Evolutionary conservation across 2,113 vertebrate species (phyloP), one percentile per base, ranked within the genome.

Genomic region (Tauraco erythrolophus): DNA sequence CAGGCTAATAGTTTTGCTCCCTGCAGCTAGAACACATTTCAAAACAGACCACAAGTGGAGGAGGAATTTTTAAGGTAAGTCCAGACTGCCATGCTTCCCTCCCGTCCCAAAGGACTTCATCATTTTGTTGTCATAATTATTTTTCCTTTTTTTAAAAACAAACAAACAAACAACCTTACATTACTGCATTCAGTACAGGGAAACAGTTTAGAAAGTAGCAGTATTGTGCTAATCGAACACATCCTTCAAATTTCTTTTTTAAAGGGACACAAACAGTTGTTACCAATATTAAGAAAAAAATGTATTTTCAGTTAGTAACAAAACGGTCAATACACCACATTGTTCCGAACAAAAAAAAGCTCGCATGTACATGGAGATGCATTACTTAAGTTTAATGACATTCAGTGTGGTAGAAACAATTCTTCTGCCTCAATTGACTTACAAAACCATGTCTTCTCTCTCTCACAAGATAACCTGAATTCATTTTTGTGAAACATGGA

Each of bases 11-110:
- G 75, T 94, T 96, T 80, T 69, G 46, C 66, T 86, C 64, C 88
- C 95, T 93, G 85, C 90, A 95, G 88, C 85, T 81, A 91, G 43
- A 94, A 84, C 69, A 89, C 91, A 64, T 89, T 97, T 84, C 85
- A 79, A 89, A 94, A 60, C 35, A 94, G 76, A 89, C 48, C 3
- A 33, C 53, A 92, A 75, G 64, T 0, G 0, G 72, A 87, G 76
- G 54, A 95, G 70, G 46, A 85, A 90, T 95, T 94, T 93, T 88
- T 92, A 86, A 96, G 88, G 66, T 86, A 76, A 77, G 83, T 66
- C 64, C 81, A 94, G 76, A 62, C 54, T 74, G 22, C 33, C 56
- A 31, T 10, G 11, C 37, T 66, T 94, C 46, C 37, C 50, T 65
- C 30, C 53, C 3, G 2, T 56, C 27, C 16, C 64, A 65, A 75